phyloP scores from a whole-genome alignment of 2,113 vertebrate genomes.

The Antechinus stuartii region DNA sequence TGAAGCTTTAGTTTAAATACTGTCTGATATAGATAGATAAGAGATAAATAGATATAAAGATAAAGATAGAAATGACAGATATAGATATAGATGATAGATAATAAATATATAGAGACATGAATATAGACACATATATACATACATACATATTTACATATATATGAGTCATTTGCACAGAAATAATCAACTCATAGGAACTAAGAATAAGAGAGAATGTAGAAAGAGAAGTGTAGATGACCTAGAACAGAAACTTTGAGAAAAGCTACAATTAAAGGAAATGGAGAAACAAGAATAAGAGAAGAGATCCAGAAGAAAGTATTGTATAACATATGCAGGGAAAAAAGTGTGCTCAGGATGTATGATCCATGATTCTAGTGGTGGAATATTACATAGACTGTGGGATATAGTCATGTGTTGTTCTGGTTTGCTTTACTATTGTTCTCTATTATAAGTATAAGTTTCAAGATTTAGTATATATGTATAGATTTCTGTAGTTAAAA shows the following conservation, averaged over 20 bases:
- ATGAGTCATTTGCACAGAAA: not conserved
- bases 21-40: not conserved
- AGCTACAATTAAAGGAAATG: not conserved
- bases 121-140: not conserved
- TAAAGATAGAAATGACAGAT: no score
- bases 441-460: not conserved
- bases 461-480: not conserved
- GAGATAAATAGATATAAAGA: no score
- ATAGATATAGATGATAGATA: not conserved
- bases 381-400: not conserved
- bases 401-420: not conserved
- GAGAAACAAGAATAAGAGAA: not conserved
- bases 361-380: not conserved
- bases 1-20: not conserved
- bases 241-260: not conserved
- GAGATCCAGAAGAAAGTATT: not conserved
- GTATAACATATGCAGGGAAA: not conserved
- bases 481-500: not conserved
- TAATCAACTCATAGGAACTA: not conserved
- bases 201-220: not conserved
- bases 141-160: not conserved
- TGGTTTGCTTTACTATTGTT: not conserved
- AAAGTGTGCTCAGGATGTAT: not conserved
- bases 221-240: not conserved
- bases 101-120: not conserved